Evolutionary conservation across 2,888 invertebrate species (phyloP), one percentile per base, ranked within the genome.

Genomic region (Dicroscelio sp.): DNA sequence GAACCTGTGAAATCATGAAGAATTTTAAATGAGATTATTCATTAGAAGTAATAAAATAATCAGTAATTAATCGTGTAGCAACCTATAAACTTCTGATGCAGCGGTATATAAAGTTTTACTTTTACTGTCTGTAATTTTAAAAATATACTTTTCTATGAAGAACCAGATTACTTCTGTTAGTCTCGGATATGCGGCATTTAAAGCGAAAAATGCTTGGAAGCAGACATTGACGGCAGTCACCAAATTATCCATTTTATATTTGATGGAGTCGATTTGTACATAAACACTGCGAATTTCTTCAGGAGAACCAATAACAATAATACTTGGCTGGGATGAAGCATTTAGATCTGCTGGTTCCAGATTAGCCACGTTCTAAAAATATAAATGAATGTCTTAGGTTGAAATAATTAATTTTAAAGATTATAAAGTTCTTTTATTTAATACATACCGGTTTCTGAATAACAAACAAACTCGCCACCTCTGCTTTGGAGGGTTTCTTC

Each of bases 151-250:
- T 48, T 84, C 73, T 12, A 84, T 63, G 25, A 63, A 84, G 27
- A 33, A 33, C 73, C 73, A 84, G 8, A 84, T n/a, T 1, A 73
- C 58, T 63, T 84, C 83, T 10, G 63, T 25, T 31, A 0, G 20
- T 10, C 63, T 60, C 20, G 78, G 63, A 43, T 78, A 78, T 20
- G 14, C 5, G 1, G 85, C 85, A 31, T 85, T 55, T 10, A 76
- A 27, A 17, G 85, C 85, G 55, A 85, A 85, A 27, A 76, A 85
- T 30, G 79, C 27, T 23, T 79, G 79, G 33, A 79, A 79, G 65
- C 65, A 79, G 23, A n/a, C 38, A 6, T 23, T 63, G 8, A 79
- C 43, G 23, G 48, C 79, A 48, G 8, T 48, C 0, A 48, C 20
- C n/a, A 79, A 43, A 48, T 79, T 65, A 0, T 43, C 12, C 3